Evolutionary conservation across 2,113 vertebrate species (phyloP), one percentile per base, ranked within the genome.

Genomic region (Syngnathus typhle): DNA sequence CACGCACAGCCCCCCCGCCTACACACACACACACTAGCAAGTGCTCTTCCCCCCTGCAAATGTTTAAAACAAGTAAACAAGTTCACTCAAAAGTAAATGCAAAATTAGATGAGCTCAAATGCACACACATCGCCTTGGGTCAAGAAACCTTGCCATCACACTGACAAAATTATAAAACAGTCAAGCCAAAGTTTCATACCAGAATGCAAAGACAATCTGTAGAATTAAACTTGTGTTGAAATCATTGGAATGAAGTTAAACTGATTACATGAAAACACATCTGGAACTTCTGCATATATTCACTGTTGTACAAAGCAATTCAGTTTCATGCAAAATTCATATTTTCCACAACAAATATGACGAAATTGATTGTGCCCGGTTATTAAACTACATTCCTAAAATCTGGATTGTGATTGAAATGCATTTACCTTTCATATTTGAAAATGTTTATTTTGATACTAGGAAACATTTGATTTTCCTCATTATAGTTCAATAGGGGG

Each of bases 61-160:
- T 68, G 71, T 73, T 67, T 65, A 58, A 62, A 62, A 62, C 60
- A 41, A 61, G 59, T 61, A 77, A 81, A 64, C 43, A 60, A 75
- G 73, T 82, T 80, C 71, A 62, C 79, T 78, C 69, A 71, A 76
- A 78, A 82, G 68, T 81, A 78, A 77, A 60, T 1, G 65, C 41
- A 66, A 82, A 71, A 73, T 83, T 79, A 70, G 69, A 60, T 62
- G 15, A 32, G 66, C 75, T 80, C 69, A 76, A 67, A 65, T 79
- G 79, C 72, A 79, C 68, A 70, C 75, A 74, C 59, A 71, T 67
- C 37, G 77, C 81, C 81, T 78, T 52, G 54, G 79, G 79, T 79
- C 41, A 62, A 62, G 51, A 71, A 68, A 56, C 72, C 70, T 71
- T 68, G 44, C 60, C 54, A 80, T 80, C 73, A 85, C 79, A 69